Evolutionary conservation across 2,888 invertebrate species (phyloP).

Genomic region (Drosophila phalerata): DNA sequence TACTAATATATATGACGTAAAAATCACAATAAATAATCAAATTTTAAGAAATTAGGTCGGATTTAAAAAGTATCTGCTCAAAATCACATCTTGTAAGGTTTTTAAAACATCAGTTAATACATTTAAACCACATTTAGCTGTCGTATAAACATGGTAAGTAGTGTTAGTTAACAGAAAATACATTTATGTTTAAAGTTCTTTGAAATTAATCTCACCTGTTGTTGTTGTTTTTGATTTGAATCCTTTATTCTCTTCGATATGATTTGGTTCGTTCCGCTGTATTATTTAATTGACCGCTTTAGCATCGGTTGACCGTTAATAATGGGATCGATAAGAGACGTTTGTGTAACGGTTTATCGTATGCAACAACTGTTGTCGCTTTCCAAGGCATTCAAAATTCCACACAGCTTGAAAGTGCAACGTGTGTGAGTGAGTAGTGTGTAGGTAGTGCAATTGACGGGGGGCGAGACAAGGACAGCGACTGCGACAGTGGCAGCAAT

Average conservation of each 20-base stretch:
- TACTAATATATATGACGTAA: too few relatives aligned
- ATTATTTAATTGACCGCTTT: slow-evolving; percentile 2
- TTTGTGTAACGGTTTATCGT: slow-evolving; percentile 14
- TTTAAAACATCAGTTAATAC: neutral
- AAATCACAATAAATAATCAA: too few relatives aligned
- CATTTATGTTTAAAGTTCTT: neutral
- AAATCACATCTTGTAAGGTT: neutral
- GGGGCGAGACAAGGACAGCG: slow-evolving; percentile 7
- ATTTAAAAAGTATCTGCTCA: neutral
- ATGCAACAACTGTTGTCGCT: slow-evolving; percentile 27
- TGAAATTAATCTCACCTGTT: slow-evolving; percentile 5
- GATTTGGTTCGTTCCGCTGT: neutral
- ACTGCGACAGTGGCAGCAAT: slow-evolving; percentile 2
- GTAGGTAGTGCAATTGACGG: neutral
- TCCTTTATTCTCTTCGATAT: neutral
- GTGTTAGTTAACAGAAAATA: neutral
- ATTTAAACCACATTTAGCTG: neutral
- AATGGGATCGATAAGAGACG: slow-evolving; percentile 12
- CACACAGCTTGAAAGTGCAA: slow-evolving; percentile 39
- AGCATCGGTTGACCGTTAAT: slow-evolving; percentile 14
- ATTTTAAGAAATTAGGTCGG: too few relatives aligned
- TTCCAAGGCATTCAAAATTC: slow-evolving; percentile 29
- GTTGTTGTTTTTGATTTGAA: neutral
- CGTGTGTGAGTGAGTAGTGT: slow-evolving; percentile 4
- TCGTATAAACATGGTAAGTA: neutral